Conservation (phyloP, 1,140 invertebrate genomes). For the Phenacoccus solenopsis region DNA sequence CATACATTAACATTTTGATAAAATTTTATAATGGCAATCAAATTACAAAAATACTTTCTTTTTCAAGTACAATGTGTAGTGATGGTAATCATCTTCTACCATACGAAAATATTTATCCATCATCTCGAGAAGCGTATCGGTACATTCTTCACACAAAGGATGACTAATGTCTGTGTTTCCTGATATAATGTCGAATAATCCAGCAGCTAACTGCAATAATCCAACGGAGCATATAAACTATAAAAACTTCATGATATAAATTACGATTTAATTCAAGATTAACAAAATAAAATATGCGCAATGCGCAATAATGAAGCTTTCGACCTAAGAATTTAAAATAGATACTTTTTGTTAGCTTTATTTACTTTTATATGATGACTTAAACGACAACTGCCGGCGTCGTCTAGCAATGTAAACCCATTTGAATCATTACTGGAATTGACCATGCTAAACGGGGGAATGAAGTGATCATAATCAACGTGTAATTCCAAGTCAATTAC, state of each 20-base stretch:
- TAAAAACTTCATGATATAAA: no score
- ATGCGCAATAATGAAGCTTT: no score
- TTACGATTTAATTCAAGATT: no score
- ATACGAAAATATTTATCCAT: constrained; percentile 80
- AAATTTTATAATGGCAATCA: no score
- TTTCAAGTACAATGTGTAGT: constrained; percentile 77
- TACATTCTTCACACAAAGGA: constrained; percentile 94
- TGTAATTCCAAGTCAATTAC: constrained; percentile 44
- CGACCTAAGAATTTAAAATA: no score
- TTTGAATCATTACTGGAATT: constrained; percentile 66
- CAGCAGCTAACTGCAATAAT: constrained; percentile 45
- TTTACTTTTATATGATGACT: constrained; percentile 56
- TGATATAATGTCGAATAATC: constrained; percentile 83
- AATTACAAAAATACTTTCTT: no score
- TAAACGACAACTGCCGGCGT: constrained; percentile 51
- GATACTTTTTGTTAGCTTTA: no score
- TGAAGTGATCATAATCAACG: constrained; percentile 59
- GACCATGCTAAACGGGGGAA: constrained; percentile 62
- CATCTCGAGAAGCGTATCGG: constrained; percentile 76
- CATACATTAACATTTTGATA: no score
- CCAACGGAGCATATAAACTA: no score
- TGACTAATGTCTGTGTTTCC: constrained; percentile 90
- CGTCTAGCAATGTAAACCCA: constrained; percentile 75
- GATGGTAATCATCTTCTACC: constrained; percentile 78
- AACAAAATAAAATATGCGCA: no score